Conservation (phyloP, 2,797 vertebrate species). For the Anguilla obscura region DNA sequence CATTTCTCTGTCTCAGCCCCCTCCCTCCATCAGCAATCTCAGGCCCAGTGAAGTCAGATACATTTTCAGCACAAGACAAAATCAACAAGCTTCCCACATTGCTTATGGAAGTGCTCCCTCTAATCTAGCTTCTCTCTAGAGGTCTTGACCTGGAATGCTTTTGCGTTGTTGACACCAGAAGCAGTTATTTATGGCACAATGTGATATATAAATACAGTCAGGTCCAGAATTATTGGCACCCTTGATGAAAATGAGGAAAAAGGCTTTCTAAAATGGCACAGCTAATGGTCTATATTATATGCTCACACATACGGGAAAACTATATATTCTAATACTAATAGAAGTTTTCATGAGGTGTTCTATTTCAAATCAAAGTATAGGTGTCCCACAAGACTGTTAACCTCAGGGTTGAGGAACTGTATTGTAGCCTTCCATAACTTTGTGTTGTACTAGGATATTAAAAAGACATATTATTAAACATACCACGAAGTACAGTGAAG, state of each 20-base stretch:
- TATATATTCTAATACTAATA: too few relatives aligned
- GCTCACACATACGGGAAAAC: too few relatives aligned
- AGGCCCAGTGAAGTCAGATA: neutral
- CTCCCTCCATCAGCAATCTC: neutral
- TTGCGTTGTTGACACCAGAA: constrained; percentile 2
- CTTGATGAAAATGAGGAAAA: neutral
- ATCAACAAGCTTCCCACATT: neutral
- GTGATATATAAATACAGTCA: neutral
- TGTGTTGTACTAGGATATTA: too few relatives aligned
- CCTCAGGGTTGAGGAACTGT: too few relatives aligned
- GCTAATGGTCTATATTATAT: too few relatives aligned
- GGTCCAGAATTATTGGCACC: neutral
- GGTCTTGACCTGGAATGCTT: neutral
- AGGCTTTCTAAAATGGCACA: too few relatives aligned
- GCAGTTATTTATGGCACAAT: neutral
- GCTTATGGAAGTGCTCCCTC: neutral
- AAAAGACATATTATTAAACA: too few relatives aligned
- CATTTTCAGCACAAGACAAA: neutral
- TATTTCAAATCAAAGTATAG: too few relatives aligned
- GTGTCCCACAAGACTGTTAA: too few relatives aligned
- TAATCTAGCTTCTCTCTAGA: neutral
- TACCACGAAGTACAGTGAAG: too few relatives aligned
- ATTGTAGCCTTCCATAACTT: too few relatives aligned
- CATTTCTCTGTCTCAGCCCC: neutral
- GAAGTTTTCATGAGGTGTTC: too few relatives aligned